These are phyloP conservation scores for Cylindroiulus punctatus DNA, from an alignment of 2,888 invertebrate species.

Conservation along the genomic window DNA sequence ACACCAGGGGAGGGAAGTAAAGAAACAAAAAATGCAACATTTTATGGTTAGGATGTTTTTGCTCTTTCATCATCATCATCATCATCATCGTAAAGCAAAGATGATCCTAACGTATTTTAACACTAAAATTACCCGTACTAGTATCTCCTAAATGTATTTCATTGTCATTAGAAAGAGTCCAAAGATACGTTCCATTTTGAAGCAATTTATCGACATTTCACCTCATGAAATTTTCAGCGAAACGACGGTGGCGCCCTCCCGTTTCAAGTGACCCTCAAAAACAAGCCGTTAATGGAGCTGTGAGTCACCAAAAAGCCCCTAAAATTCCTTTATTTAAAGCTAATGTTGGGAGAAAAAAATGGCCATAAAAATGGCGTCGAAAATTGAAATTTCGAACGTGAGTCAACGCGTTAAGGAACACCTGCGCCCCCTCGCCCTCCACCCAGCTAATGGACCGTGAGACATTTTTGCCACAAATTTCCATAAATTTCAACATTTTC, in stretches of 20 bases:
- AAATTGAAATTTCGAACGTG: background rate
- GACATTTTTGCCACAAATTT: background rate
- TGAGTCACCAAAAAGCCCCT: conserved; percentile 9
- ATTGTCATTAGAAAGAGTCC: too few relatives aligned
- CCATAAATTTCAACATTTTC: background rate
- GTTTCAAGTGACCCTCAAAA: conserved; percentile 4
- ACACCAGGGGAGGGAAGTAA: background rate
- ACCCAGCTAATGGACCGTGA: background rate
- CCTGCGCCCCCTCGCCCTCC: background rate
- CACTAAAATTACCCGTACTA: too few relatives aligned
- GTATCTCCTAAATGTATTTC: too few relatives aligned
- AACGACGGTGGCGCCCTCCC: background rate
- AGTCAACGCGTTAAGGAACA: background rate
- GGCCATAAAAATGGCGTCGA: too few relatives aligned
- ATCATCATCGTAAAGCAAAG: background rate
- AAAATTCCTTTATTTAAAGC: conserved; percentile 15
- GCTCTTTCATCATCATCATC: background rate
- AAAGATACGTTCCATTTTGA: background rate
- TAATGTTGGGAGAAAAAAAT: background rate
- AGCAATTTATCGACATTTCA: background rate
- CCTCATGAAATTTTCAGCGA: conserved; percentile 21
- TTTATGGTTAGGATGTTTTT: background rate
- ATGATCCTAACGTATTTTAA: background rate
- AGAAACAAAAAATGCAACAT: background rate
- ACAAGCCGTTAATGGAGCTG: background rate